These are phyloP conservation scores for Pammene fasciana DNA, from an alignment of 2,888 invertebrate genomes.

Conservation along the genomic window DNA sequence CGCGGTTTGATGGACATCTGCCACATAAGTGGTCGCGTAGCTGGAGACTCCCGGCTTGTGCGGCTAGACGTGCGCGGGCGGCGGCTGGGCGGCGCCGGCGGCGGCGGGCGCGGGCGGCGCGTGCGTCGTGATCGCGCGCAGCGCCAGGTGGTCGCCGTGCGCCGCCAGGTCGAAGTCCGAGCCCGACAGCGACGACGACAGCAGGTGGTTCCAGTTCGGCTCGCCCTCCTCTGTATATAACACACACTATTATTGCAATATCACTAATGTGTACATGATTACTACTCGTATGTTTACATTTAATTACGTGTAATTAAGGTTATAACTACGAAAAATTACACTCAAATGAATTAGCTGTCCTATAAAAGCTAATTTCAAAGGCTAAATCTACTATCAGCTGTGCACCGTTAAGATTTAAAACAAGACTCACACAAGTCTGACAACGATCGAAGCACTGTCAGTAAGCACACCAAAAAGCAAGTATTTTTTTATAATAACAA, in stretches of 20 bases:
- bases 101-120: constrained; percentile 14
- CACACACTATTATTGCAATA: neutral
- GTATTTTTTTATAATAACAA: too few species aligned
- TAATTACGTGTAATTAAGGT: neutral
- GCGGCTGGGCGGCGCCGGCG: constrained; percentile 53
- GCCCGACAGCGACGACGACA: constrained; percentile 81
- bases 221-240: constrained; percentile 52
- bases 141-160: constrained; percentile 68
- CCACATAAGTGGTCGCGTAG: too few species aligned
- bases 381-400: too few species aligned
- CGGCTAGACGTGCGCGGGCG: constrained; percentile 49
- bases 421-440: too few species aligned
- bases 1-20: neutral
- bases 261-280: neutral
- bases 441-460: too few species aligned
- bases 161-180: constrained; percentile 86
- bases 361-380: too few species aligned
- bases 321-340: too few species aligned
- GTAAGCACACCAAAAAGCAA: too few species aligned
- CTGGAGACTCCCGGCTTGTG: neutral
- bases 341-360: too few species aligned
- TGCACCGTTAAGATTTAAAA: too few species aligned
- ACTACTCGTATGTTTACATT: neutral
- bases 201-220: constrained; percentile 77
- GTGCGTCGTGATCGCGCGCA: constrained; percentile 12